Evolutionary conservation across 2,113 vertebrate genomes (phyloP).

Genomic region (Platichthys flesus): DNA sequence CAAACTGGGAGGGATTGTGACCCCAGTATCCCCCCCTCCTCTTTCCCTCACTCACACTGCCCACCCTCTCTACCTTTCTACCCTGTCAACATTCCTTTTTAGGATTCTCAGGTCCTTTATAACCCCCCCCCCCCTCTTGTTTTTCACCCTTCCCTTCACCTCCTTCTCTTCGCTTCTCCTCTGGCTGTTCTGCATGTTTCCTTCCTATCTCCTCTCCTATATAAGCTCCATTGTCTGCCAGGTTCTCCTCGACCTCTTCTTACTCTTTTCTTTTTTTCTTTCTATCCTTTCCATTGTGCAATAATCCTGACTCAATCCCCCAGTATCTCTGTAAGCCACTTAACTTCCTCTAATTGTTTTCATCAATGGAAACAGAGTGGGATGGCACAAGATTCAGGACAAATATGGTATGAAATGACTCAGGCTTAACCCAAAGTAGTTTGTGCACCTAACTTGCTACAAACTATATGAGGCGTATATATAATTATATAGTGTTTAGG

Average conservation of each 20-base stretch:
- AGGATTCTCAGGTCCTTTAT: conserved; percentile 9
- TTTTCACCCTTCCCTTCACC: background rate
- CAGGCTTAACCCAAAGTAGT: background rate
- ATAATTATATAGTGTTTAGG: no score
- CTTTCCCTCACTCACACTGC: background rate
- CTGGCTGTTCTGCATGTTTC: background rate
- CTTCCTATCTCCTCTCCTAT: background rate
- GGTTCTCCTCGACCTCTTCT: background rate
- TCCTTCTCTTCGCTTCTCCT: background rate
- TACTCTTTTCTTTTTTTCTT: conserved; percentile 10
- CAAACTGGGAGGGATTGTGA: conserved; percentile 67
- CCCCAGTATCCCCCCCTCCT: conserved; percentile 17
- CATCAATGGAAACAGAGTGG: conserved; percentile 3
- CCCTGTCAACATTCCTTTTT: conserved; percentile 7
- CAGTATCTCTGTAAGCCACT: conserved; percentile 16
- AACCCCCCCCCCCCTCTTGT: conserved; percentile 5
- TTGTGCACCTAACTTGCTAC: no score
- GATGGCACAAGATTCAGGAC: background rate
- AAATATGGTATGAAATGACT: background rate
- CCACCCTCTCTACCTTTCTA: background rate
- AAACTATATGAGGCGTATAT: no score
- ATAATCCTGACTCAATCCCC: conserved; percentile 15
- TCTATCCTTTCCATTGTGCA: background rate
- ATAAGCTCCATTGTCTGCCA: background rate
- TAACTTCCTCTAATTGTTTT: conserved; percentile 39